Conservation (phyloP, 2,797 vertebrate species). For the Numenius phaeopus region DNA sequence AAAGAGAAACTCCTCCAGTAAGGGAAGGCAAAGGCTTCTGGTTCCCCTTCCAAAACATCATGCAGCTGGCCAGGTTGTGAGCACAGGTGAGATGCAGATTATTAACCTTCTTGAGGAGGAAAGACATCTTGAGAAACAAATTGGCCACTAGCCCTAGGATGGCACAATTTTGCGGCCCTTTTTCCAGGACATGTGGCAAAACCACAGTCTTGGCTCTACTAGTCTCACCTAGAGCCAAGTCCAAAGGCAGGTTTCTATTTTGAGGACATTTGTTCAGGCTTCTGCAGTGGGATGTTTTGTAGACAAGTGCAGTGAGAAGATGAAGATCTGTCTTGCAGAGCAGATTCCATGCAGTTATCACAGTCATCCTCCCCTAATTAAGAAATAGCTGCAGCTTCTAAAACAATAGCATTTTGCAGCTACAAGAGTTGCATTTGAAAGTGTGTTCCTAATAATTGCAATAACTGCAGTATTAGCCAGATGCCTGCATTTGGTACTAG, state of each 20-base stretch:
- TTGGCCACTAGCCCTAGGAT: neutral
- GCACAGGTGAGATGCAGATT: neutral
- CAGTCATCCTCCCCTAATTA: neutral
- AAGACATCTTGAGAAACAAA: neutral
- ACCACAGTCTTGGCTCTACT: neutral
- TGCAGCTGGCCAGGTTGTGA: neutral
- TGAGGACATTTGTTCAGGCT: neutral
- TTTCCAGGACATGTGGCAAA: constrained; percentile 1
- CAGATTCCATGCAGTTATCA: neutral
- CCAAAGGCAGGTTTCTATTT: neutral
- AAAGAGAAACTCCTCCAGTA: neutral
- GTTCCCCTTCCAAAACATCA: neutral
- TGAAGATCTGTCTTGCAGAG: neutral
- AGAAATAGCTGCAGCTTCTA: neutral
- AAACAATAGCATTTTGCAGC: neutral
- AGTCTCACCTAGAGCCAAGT: neutral
- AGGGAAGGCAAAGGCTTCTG: neutral
- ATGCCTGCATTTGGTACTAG: neutral
- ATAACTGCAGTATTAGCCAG: neutral
- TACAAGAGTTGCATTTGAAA: neutral
- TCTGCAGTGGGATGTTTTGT: neutral
- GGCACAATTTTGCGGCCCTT: neutral
- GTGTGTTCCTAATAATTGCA: neutral
- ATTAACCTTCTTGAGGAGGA: neutral
- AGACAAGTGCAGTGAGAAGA: neutral